Evolutionary conservation across 2,113 vertebrate genomes (phyloP), one percentile per base, ranked within the genome.

Genomic region (Isichthys henryi): DNA sequence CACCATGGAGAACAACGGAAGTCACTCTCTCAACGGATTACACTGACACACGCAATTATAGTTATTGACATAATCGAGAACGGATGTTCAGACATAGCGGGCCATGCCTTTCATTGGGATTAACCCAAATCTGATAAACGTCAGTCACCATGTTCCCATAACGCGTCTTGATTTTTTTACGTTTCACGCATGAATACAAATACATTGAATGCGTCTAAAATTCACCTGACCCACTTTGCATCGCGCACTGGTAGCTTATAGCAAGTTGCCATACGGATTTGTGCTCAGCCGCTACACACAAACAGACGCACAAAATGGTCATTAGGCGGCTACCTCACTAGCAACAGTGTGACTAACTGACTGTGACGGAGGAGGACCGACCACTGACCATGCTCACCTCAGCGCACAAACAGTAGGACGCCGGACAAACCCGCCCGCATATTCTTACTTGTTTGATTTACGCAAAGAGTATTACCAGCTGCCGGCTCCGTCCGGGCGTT

Each of bases 381-480:
- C 45, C 85, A 17, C 23, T 52, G n/a, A 13, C 27, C 48, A 58
- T 91, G 94, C 94, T 95, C 92, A 96, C 95, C 94, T 23, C 89
- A 77, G 62, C 88, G 19, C 88, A 91, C 91, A 91, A 84, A 91
- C 89, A 46, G 88, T 88, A 58, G 86, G 5, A 11, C 90, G 58
- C 82, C 87, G 53, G 31, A 52, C 7, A 17, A 91, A 48, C 82
- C 88, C 56, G 8, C 91, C 90, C 50, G 82, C 82, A 91, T 92
- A 94, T 94, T 91, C 93, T 92, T 87, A 77, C 90, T 82, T 52
- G 35, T 89, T 83, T 49, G 52, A 58, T 13, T 90, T 3, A 39
- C 5, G 46, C 3, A 43, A 45, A 43, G 10, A 13, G 2, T 43
- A 19, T 31, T 53, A 11, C 48, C 88, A 35, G n/a, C 27, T 15